phyloP scores from a whole-genome alignment of 2,888 invertebrate species.

The Trissolcus japonicus region DNA sequence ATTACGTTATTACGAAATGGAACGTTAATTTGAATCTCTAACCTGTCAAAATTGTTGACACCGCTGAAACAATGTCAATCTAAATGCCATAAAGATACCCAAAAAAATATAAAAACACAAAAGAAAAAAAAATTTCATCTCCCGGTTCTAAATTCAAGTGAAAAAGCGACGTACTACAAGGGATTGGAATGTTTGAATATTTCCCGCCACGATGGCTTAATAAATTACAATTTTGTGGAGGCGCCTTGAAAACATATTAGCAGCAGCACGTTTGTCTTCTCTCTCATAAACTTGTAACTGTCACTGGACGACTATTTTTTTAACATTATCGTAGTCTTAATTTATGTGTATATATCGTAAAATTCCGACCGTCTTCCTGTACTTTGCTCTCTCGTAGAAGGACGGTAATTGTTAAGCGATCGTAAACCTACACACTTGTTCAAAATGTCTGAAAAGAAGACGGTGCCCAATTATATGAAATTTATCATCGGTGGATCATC shows the following conservation, averaged over 20 bases:
- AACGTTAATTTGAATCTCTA: neutral
- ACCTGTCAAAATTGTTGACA: no score
- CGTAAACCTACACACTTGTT: neutral
- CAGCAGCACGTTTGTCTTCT: neutral
- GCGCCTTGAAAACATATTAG: neutral
- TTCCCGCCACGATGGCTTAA: neutral
- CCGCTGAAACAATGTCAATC: no score
- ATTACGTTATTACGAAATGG: neutral
- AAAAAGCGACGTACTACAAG: neutral
- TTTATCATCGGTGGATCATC: constrained; percentile 72
- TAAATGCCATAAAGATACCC: no score
- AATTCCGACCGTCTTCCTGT: neutral
- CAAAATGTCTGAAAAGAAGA: constrained; percentile 68
- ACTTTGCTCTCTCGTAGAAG: constrained; percentile 17
- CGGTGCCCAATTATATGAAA: constrained; percentile 70
- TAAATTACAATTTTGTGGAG: constrained; percentile 5
- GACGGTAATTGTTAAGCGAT: neutral
- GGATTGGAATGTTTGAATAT: neutral
- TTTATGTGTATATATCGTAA: constrained; percentile 11
- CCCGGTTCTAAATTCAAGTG: neutral
- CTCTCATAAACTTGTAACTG: constrained; percentile 23
- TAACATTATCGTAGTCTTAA: constrained; percentile 8
- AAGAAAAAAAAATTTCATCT: no score
- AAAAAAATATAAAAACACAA: no score
- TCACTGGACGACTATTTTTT: constrained; percentile 26